phyloP scores from a whole-genome alignment of 2,888 invertebrate genomes.

The Hyposoter dolosus region DNA sequence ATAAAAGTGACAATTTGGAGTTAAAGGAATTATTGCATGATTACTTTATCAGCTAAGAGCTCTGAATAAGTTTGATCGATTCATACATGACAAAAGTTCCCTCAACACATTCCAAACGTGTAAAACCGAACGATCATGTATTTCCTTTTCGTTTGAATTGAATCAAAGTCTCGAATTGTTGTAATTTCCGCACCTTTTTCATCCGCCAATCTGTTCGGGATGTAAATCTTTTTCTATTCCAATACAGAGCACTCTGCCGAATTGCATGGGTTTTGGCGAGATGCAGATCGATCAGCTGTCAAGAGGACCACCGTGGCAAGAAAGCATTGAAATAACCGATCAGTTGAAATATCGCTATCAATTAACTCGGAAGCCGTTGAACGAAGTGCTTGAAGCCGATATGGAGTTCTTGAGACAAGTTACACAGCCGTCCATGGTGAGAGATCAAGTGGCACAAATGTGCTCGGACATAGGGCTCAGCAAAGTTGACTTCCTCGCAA shows the following conservation, averaged over 20 bases:
- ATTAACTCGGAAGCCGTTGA: conserved; percentile 86
- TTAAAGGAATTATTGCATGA: not conserved
- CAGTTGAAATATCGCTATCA: conserved; percentile 91
- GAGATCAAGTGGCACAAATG: conserved; percentile 90
- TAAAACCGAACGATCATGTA: not conserved
- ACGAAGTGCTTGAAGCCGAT: conserved; percentile 88
- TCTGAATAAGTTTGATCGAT: too few relatives aligned
- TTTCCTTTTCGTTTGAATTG: not conserved
- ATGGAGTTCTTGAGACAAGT: conserved; percentile 86
- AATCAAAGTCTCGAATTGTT: not conserved
- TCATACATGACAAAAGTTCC: too few relatives aligned
- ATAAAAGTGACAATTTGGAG: not conserved
- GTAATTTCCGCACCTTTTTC: too few relatives aligned
- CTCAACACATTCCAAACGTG: not conserved
- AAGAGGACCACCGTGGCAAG: conserved; percentile 89
- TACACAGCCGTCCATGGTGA: conserved; percentile 89
- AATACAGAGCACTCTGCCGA: conserved; percentile 25
- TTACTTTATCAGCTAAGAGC: too few relatives aligned
- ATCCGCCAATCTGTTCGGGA: not conserved
- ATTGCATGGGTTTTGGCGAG: conserved; percentile 10
- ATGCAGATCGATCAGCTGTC: conserved; percentile 67
- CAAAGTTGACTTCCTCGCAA: conserved; percentile 85
- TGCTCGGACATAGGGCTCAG: conserved; percentile 90
- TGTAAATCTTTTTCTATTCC: not conserved
- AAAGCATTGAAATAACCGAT: conserved; percentile 88